These are phyloP conservation scores for Notoglanidium macrostoma DNA, from an alignment of 2,797 vertebrate species.

Conservation along the genomic window DNA sequence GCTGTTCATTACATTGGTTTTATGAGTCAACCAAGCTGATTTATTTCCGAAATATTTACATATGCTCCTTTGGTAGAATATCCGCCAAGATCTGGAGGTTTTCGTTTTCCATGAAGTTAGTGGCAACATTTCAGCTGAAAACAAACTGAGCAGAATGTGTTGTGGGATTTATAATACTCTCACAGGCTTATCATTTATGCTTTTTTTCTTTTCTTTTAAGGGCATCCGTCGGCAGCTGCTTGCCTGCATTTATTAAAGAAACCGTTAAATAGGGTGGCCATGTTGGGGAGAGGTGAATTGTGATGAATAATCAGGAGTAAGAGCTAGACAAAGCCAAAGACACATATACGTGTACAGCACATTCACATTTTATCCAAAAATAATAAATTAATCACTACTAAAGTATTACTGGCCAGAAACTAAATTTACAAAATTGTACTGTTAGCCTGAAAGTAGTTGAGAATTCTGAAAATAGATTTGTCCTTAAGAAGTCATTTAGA, in stretches of 20 bases:
- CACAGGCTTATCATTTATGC: not conserved
- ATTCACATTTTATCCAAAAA: not conserved
- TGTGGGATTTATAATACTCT: constrained; percentile 38
- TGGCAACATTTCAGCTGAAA: constrained; percentile 8
- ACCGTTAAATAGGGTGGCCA: not conserved
- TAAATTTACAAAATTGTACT: not conserved
- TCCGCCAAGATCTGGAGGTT: not conserved
- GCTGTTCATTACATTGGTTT: not conserved
- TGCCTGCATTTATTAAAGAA: constrained; percentile 34
- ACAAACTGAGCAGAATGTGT: not conserved
- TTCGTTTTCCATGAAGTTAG: constrained; percentile 17
- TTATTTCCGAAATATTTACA: constrained; percentile 31
- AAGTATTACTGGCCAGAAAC: not conserved
- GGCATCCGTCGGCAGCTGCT: not conserved
- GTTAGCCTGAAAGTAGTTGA: not conserved
- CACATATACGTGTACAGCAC: too few relatives aligned
- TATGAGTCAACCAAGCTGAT: constrained; percentile 8
- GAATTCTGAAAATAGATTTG: too few relatives aligned
- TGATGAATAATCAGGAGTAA: not conserved
- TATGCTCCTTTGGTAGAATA: not conserved
- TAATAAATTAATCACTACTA: not conserved
- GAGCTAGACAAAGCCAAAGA: not conserved
- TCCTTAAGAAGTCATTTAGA: not conserved
- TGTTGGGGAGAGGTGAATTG: not conserved
- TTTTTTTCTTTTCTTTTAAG: not conserved